Evolutionary conservation across 2,888 invertebrate genomes (phyloP).

Genomic region (Lumbricus terrestris): DNA sequence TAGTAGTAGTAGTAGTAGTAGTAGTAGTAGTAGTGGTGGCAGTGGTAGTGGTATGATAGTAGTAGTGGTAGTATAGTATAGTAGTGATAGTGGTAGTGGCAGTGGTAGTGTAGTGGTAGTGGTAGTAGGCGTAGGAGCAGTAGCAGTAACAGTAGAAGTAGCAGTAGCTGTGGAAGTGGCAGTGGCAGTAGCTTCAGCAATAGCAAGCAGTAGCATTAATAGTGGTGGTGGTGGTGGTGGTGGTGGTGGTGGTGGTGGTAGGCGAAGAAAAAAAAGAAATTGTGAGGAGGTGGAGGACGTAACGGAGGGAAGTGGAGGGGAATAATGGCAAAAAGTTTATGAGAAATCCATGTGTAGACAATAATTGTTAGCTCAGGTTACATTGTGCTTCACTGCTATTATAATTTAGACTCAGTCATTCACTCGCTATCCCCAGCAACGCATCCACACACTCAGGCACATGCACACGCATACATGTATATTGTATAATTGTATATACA

Average conservation of each 20-base stretch:
- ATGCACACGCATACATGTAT: neutral
- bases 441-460: neutral
- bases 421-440: neutral
- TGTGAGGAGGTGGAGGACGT: neutral
- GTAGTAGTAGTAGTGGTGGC: conserved; percentile 14
- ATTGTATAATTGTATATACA: too few relatives aligned
- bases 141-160: conserved; percentile 15
- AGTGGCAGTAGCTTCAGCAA: neutral
- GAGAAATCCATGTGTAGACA: neutral
- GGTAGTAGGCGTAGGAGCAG: conserved; percentile 12
- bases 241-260: too few relatives aligned
- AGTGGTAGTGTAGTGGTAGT: too few relatives aligned
- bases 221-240: neutral
- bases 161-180: neutral
- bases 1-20: conserved; percentile 19
- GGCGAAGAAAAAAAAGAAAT: neutral
- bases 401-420: neutral
- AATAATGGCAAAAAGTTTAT: neutral
- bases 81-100: conserved; percentile 20
- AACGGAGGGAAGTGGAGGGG: too few relatives aligned
- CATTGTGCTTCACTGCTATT: neutral
- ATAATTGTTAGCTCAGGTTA: neutral
- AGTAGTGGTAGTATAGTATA: conserved; percentile 20
- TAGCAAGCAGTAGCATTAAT: neutral
- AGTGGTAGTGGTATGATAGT: conserved; percentile 18